phyloP scores from a whole-genome alignment of 2,113 vertebrate genomes.

The Acrocephalus kingi region DNA sequence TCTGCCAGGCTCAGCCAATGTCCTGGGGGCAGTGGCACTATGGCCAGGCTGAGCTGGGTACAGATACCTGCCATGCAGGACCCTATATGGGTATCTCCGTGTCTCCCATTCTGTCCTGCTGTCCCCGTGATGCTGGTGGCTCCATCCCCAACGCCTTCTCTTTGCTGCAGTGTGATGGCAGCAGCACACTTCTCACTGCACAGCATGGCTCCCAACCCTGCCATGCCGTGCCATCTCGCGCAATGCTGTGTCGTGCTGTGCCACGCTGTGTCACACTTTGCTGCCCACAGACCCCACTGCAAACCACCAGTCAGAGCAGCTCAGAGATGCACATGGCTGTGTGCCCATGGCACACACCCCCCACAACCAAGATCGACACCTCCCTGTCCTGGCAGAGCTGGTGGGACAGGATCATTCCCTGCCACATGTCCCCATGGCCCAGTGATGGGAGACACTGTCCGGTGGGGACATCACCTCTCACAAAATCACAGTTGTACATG shows the following conservation, averaged over 20 bases:
- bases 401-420: background rate
- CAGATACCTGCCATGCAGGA: background rate
- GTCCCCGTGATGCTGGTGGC: background rate
- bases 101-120: background rate
- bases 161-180: background rate
- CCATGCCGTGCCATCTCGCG: fast-evolving
- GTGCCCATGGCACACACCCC: background rate
- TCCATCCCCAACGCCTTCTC: background rate
- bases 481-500: slow-evolving; percentile 59
- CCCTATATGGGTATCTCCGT: background rate
- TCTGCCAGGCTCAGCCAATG: background rate
- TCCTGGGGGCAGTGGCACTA: background rate
- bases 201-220: background rate
- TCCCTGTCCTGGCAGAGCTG: background rate
- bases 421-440: fast-evolving
- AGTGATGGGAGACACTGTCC: fast-evolving
- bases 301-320: background rate
- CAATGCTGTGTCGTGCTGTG: fast-evolving
- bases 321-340: fast-evolving
- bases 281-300: background rate
- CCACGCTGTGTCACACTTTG: background rate
- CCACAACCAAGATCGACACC: fast-evolving
- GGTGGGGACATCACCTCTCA: slow-evolving; percentile 11
- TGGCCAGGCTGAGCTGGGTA: background rate
- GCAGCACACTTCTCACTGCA: background rate